Conservation (phyloP, 2,797 vertebrate species). For the Limosa lapponica region DNA sequence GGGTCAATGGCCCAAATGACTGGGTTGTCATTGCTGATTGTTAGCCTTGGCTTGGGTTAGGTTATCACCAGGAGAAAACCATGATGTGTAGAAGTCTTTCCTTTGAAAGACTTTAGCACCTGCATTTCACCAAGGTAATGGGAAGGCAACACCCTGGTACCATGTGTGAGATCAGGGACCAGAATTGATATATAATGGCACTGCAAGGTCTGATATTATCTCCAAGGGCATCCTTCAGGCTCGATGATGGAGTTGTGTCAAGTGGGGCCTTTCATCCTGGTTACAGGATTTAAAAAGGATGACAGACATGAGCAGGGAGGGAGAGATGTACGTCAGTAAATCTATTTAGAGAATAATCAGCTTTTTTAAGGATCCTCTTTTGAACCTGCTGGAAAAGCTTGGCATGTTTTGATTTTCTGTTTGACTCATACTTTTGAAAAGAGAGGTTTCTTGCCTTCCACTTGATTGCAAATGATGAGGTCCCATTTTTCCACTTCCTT, state of each 20-base stretch:
- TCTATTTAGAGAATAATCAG: not conserved
- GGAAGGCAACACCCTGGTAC: not conserved
- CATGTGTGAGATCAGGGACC: not conserved
- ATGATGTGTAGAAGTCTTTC: not conserved
- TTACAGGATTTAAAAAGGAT: not conserved
- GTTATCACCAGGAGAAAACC: not conserved
- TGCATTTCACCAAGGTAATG: not conserved
- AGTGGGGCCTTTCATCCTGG: not conserved
- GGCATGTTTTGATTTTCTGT: not conserved
- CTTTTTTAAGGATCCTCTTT: not conserved
- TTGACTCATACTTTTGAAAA: not conserved
- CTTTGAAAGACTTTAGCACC: not conserved
- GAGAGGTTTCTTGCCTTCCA: not conserved
- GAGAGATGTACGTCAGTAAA: not conserved
- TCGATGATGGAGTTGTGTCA: fast-evolving
- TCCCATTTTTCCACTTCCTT: not conserved
- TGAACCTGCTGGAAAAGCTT: not conserved
- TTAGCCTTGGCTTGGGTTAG: not conserved
- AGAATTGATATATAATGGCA: not conserved
- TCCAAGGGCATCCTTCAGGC: not conserved
- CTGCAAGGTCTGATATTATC: not conserved
- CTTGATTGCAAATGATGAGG: not conserved
- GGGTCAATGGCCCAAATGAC: not conserved
- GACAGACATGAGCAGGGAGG: not conserved
- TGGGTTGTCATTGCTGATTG: fast-evolving